Evolutionary conservation across 2,113 vertebrate genomes (phyloP), one percentile per base, ranked within the genome.

Genomic region (Ifrita kowaldi): DNA sequence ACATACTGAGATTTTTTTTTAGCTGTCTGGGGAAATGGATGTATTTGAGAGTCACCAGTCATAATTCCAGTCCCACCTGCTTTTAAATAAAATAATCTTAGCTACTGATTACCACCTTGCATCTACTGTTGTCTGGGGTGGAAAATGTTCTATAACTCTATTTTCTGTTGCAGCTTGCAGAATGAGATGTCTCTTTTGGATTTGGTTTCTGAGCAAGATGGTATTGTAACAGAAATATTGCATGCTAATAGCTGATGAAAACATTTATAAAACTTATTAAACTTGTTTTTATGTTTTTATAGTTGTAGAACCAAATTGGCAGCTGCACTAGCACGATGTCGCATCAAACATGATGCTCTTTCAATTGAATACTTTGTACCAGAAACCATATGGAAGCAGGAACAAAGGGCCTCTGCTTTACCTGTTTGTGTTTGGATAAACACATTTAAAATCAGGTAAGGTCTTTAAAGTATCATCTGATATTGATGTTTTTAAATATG

Each of bases 271-370:
- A 91, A 77, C 19, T 39, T 60, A 41, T 0, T 80, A 32, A 69
- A 76, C 33, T 70, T 78, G 67, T 93, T 39, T 46, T 84, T 93
- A 27, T 92, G 18, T 82, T 6, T 96, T 90, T 96, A 32, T 96
- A 99, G 99, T 93, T 98, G 86, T 87, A 99, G 97, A 97, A 99
- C 97, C 70, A 99, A 99, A 86, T 95, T 99, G 94, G 99, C 98
- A 65, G 99, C 99, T 20, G 98, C 99, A 4, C 60, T 99, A 89
- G 99, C 99, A 55, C 98, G 98, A 69, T 98, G 89, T 96, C 98
- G 99, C 90, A 99, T 99, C 97, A 99, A 99, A 95, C 96, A 98
- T 3, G 93, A 98, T 69, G 98, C 99, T 92, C 87, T 96, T 86
- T 98, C 98, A 56, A 98, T 99, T 84, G 98, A 99, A 23, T 94